Conservation (phyloP, 1,140 invertebrate species). For the Lineus longissimus region DNA sequence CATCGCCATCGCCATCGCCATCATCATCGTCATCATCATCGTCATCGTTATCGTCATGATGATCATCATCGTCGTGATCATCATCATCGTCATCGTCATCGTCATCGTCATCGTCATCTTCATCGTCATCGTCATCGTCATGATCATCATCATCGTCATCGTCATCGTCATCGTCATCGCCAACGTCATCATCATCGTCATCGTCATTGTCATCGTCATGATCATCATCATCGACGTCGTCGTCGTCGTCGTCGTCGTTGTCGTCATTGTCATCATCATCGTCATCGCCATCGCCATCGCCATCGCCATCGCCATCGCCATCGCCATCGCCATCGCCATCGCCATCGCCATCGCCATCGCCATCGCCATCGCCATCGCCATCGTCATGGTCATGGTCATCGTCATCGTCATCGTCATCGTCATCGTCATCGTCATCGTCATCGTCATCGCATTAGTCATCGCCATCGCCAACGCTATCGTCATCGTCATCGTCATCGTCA, state of each 20-base stretch:
- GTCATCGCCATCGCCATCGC: background rate
- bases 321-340: background rate
- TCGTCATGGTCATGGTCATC: too few relatives aligned
- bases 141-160: too few relatives aligned
- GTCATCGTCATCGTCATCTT: background rate
- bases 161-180: too few relatives aligned
- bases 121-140: too few relatives aligned
- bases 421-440: slow-evolving; percentile 5
- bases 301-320: background rate
- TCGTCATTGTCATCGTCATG: too few relatives aligned
- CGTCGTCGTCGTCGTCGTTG: background rate
- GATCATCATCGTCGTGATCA: too few relatives aligned
- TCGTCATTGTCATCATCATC: background rate
- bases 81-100: background rate
- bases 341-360: background rate
- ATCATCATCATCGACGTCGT: too few relatives aligned
- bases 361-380: background rate
- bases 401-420: slow-evolving; percentile 5
- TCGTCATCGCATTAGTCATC: too few relatives aligned
- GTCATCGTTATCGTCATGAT: too few relatives aligned
- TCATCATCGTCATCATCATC: slow-evolving; percentile 9
- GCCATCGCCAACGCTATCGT: too few relatives aligned
- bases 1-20: background rate
- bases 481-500: background rate
- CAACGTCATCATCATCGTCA: too few relatives aligned